Percentiles rank a stretch among this genome's conserved stretches.
Evolutionary conservation across 2,888 invertebrate species (phyloP).

Genomic region (Eilema depressum): DNA sequence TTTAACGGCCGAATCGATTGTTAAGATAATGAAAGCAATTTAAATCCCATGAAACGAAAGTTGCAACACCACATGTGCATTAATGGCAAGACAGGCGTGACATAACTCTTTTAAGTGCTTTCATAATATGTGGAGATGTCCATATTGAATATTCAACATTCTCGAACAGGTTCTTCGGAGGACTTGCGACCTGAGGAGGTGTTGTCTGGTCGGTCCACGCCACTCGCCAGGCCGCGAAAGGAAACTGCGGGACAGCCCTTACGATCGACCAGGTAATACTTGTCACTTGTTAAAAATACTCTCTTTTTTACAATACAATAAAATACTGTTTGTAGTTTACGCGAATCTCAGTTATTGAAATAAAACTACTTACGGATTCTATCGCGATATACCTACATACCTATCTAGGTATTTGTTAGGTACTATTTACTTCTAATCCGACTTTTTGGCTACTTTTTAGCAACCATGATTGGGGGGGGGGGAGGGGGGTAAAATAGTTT

Average conservation of each 20-base stretch:
- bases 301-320: neutral
- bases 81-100: slow-evolving; percentile 16
- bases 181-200: slow-evolving; percentile 80
- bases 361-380: too few species aligned
- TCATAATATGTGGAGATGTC: slow-evolving; percentile 29
- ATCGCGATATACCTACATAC: too few species aligned
- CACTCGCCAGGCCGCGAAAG: slow-evolving; percentile 90
- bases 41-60: slow-evolving; percentile 24
- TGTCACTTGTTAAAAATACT: slow-evolving; percentile 23
- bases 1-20: slow-evolving; percentile 8
- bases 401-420: too few species aligned
- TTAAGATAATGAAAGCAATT: slow-evolving; percentile 44
- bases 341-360: too few species aligned
- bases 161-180: slow-evolving; percentile 77
- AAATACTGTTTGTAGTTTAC: neutral
- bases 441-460: too few species aligned
- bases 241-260: slow-evolving; percentile 87
- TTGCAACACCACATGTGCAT: slow-evolving; percentile 12
- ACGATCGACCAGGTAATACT: slow-evolving; percentile 88
- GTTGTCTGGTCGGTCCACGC: slow-evolving; percentile 89
- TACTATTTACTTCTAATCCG: too few species aligned
- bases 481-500: too few species aligned
- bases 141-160: slow-evolving; percentile 16
- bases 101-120: slow-evolving; percentile 16
- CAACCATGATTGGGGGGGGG: too few species aligned